Percentiles rank a stretch among this genome's conserved stretches.
Evolutionary conservation across 2,113 vertebrate species (phyloP).

Genomic region (Barnardius zonarius): DNA sequence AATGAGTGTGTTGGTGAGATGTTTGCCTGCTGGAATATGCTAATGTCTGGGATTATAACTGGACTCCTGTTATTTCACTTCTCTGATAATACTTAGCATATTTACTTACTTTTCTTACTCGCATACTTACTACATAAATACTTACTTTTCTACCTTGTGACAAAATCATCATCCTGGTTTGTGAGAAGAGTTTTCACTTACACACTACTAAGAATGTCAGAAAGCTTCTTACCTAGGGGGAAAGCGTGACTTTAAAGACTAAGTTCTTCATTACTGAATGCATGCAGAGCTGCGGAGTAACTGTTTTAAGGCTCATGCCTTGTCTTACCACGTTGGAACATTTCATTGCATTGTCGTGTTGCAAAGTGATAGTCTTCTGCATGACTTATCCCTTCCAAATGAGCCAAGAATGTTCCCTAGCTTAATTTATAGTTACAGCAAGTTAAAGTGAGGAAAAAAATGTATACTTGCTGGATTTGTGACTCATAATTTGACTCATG

Average conservation of each 20-base stretch:
- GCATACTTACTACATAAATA: too few relatives aligned
- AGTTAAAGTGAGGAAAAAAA: neutral
- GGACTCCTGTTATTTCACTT: neutral
- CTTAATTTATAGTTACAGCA: neutral
- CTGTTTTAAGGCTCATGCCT: fast-evolving
- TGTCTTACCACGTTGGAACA: neutral
- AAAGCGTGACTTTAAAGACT: neutral
- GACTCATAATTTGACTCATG: neutral
- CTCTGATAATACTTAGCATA: neutral
- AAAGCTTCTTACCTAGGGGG: neutral
- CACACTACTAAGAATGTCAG: neutral
- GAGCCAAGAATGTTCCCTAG: neutral
- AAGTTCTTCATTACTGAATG: neutral
- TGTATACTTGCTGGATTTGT: neutral
- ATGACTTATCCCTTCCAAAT: neutral
- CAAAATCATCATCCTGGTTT: neutral
- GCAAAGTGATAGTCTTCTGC: neutral
- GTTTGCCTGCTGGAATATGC: neutral
- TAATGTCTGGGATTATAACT: neutral
- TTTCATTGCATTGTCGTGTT: neutral
- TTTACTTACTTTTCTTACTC: too few relatives aligned
- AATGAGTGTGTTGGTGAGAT: neutral
- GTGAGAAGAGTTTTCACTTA: neutral
- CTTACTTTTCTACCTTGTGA: neutral
- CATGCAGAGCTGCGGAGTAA: neutral